These are phyloP conservation scores for Sciurus carolinensis DNA, from an alignment of 2,797 vertebrate species.

Conservation along the genomic window DNA sequence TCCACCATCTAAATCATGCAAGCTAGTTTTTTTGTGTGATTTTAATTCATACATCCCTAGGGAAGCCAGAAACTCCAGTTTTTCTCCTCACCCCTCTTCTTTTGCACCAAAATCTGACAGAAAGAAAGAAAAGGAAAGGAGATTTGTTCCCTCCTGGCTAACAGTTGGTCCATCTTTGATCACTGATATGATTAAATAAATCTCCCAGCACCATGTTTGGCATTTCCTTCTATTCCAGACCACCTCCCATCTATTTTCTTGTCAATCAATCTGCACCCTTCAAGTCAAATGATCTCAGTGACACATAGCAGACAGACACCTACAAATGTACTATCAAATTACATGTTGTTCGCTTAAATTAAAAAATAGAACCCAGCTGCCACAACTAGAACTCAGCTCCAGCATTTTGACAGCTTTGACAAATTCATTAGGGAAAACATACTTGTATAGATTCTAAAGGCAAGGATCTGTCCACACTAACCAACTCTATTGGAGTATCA, in stretches of 20 bases:
- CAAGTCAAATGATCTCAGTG: constrained; percentile 7
- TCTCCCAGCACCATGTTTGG: background rate
- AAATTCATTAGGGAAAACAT: background rate
- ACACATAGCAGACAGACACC: background rate
- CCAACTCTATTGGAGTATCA: background rate
- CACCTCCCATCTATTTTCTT: background rate
- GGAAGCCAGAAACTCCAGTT: constrained; percentile 21
- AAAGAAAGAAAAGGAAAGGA: background rate
- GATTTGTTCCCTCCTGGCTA: background rate
- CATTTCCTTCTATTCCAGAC: background rate
- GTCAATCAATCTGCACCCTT: background rate
- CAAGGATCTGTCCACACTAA: background rate
- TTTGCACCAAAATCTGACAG: background rate
- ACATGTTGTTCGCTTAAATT: background rate
- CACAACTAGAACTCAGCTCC: background rate
- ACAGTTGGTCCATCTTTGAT: constrained; percentile 36
- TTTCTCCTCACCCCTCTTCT: background rate
- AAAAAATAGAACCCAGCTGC: background rate
- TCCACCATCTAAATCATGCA: background rate
- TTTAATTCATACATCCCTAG: constrained; percentile 34
- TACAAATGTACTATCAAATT: background rate
- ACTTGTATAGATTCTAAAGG: background rate
- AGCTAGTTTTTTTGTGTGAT: background rate
- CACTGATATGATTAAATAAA: background rate
- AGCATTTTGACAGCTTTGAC: background rate